phyloP scores from a whole-genome alignment of 2,113 vertebrate genomes.

The Pedetes capensis region DNA sequence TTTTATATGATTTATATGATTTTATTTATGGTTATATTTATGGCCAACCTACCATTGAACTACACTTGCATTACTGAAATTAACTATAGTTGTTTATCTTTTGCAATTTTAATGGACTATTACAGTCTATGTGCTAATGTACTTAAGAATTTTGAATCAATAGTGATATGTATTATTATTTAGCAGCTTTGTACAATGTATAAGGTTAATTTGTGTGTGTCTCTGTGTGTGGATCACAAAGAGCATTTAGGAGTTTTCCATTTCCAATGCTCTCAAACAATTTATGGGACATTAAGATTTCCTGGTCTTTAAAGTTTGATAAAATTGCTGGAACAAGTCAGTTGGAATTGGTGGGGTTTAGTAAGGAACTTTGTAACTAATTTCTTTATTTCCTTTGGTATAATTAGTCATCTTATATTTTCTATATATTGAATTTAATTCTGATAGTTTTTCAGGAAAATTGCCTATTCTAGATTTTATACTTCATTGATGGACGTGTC shows the following conservation, averaged over 20 bases:
- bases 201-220: not conserved
- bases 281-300: not conserved
- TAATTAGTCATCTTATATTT: not conserved
- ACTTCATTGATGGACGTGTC: not conserved
- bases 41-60: not conserved
- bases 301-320: not conserved
- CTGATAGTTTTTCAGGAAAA: not conserved
- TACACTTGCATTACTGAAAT: not conserved
- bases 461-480: not conserved
- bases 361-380: not conserved
- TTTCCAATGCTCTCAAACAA: not conserved
- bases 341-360: not conserved
- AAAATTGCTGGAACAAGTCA: not conserved
- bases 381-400: not conserved
- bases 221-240: not conserved
- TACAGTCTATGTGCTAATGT: not conserved
- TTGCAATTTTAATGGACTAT: not conserved
- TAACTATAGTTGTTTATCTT: not conserved
- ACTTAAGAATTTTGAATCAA: not conserved
- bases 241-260: not conserved
- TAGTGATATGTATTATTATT: not conserved
- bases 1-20: conserved; percentile 2
- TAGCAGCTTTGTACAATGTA: not conserved
- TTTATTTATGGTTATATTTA: not conserved
- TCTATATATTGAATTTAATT: not conserved